These are phyloP conservation scores for Chrysolina americana DNA, from an alignment of 2,888 invertebrate species.

Conservation along the genomic window DNA sequence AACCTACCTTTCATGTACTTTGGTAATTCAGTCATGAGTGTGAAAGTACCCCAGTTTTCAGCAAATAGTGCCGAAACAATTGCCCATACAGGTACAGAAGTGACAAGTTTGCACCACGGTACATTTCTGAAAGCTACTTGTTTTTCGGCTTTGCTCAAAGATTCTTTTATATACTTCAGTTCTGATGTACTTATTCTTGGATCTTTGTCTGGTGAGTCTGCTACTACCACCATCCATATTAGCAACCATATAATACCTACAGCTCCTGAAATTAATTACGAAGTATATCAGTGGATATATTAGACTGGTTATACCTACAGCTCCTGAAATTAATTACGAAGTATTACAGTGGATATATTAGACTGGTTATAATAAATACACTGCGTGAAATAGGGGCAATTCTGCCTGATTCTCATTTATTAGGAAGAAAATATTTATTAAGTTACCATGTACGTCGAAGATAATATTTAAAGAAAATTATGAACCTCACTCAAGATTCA, in stretches of 20 bases:
- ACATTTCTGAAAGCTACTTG: slow-evolving; percentile 73
- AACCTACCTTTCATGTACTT: slow-evolving; percentile 47
- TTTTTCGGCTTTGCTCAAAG: slow-evolving; percentile 67
- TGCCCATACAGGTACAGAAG: slow-evolving; percentile 86
- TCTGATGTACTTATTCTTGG: slow-evolving; percentile 81
- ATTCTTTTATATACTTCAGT: slow-evolving; percentile 79
- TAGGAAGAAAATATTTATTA: too few relatives aligned
- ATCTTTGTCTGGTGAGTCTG: slow-evolving; percentile 83
- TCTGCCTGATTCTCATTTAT: too few relatives aligned
- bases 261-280: slow-evolving; percentile 68
- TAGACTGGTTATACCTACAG: too few relatives aligned
- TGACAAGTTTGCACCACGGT: slow-evolving; percentile 84
- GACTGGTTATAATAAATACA: too few relatives aligned
- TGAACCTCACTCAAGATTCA: too few relatives aligned
- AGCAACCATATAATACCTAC: slow-evolving; percentile 81
- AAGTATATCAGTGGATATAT: too few relatives aligned
- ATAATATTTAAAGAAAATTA: too few relatives aligned
- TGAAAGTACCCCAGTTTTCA: slow-evolving; percentile 94
- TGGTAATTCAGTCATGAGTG: slow-evolving; percentile 69
- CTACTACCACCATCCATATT: slow-evolving; percentile 80
- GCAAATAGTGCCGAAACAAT: slow-evolving; percentile 87
- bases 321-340: too few relatives aligned
- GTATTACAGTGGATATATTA: too few relatives aligned
- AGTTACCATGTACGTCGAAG: too few relatives aligned
- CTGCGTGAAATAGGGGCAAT: too few relatives aligned